Evolutionary conservation across 1,140 invertebrate genomes (phyloP).

Genomic region (Globodera rostochiensis): DNA sequence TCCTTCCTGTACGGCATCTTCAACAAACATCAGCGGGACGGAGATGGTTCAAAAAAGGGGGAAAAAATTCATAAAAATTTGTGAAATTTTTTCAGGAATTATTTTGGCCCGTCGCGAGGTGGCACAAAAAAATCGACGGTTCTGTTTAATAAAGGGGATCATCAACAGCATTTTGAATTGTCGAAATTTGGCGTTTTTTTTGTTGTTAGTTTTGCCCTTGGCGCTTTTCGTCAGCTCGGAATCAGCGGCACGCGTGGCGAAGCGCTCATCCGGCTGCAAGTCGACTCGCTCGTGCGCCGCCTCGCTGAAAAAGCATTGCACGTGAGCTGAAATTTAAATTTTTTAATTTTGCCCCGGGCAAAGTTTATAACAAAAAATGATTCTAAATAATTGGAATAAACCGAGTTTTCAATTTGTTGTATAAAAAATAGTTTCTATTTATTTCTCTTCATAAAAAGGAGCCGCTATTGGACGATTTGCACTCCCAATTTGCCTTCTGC

Average conservation of each 20-base stretch:
- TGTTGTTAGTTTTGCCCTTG: slow-evolving; percentile 38
- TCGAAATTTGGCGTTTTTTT: background rate
- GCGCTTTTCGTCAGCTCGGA: slow-evolving; percentile 50
- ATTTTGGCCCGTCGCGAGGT: slow-evolving; percentile 35
- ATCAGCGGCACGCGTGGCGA: slow-evolving; percentile 51
- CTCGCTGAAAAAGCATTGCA: slow-evolving; percentile 15
- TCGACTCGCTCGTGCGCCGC: slow-evolving; percentile 28
- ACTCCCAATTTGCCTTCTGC: slow-evolving; percentile 48
- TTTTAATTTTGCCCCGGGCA: no score
- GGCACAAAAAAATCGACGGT: slow-evolving; percentile 47
- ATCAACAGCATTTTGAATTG: background rate
- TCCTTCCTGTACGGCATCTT: slow-evolving; percentile 55
- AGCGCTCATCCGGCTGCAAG: slow-evolving; percentile 42
- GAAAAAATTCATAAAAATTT: background rate
- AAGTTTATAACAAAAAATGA: no score
- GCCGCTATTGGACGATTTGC: slow-evolving; percentile 40
- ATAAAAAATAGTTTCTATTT: background rate
- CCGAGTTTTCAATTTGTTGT: no score
- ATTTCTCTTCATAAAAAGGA: background rate
- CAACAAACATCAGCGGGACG: slow-evolving; percentile 48
- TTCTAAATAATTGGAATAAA: no score
- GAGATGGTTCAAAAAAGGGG: slow-evolving; percentile 38
- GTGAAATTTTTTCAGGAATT: slow-evolving; percentile 39
- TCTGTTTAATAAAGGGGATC: background rate
- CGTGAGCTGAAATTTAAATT: background rate